Conservation (phyloP, 2,888 invertebrate genomes). For the Euproctis similis region DNA sequence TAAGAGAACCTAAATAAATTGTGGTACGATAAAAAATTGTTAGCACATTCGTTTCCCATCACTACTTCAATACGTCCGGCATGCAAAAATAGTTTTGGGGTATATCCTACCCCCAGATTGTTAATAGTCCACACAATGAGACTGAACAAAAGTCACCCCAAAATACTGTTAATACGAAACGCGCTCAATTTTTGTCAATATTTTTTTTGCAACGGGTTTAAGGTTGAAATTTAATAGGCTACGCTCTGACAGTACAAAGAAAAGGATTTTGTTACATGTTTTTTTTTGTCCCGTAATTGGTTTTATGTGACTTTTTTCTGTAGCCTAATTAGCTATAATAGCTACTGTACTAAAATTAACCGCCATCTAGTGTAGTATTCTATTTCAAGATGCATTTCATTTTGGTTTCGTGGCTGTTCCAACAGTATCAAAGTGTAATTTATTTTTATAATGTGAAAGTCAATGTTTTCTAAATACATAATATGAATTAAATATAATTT, state of each 20-base stretch:
- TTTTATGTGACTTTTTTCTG: background rate
- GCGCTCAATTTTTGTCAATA: conserved; percentile 27
- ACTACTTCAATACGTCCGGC: conserved; percentile 35
- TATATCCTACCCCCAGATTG: conserved; percentile 42
- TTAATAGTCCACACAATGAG: conserved; percentile 37
- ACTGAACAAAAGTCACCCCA: conserved; percentile 60
- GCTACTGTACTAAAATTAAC: too few relatives aligned
- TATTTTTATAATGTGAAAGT: too few relatives aligned
- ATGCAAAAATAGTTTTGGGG: conserved; percentile 46
- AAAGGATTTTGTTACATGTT: conserved; percentile 37
- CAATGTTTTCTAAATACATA: too few relatives aligned
- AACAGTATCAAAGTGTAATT: too few relatives aligned
- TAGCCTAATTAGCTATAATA: background rate
- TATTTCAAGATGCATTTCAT: too few relatives aligned
- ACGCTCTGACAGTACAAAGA: conserved; percentile 37
- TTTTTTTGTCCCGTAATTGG: background rate
- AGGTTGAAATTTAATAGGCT: conserved; percentile 63
- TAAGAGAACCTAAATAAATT: too few relatives aligned
- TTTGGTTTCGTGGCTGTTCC: too few relatives aligned
- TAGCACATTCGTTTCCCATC: conserved; percentile 17
- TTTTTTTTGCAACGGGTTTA: conserved; percentile 37
- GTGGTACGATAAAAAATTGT: background rate
- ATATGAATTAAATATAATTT: too few relatives aligned
- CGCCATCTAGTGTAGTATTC: too few relatives aligned
- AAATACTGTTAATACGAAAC: conserved; percentile 49